Percentiles rank a stretch among this genome's conserved stretches.
These are phyloP conservation scores for Plotosus lineatus DNA, from an alignment of 2,113 vertebrate genomes.

Conservation along the genomic window DNA sequence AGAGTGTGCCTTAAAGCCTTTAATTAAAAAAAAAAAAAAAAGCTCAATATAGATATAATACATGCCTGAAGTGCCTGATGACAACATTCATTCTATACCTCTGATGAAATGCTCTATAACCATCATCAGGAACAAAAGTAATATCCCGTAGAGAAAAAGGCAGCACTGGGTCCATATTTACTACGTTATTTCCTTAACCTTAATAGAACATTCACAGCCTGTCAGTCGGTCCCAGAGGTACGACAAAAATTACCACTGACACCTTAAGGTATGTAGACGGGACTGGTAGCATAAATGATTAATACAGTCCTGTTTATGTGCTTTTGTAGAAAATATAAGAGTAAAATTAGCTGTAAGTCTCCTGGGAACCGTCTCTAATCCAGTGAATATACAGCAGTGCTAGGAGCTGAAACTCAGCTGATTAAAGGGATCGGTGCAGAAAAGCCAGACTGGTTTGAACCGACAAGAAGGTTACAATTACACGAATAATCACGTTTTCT, in stretches of 20 bases:
- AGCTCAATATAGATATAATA: background rate
- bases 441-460: background rate
- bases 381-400: background rate
- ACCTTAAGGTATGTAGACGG: background rate
- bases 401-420: background rate
- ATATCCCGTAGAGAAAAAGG: background rate
- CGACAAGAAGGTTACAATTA: background rate
- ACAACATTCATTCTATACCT: background rate
- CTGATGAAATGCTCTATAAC: background rate
- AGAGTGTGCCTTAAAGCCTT: background rate
- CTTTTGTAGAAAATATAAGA: background rate
- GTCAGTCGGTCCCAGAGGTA: background rate
- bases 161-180: background rate
- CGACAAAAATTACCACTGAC: background rate
- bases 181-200: background rate
- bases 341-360: background rate
- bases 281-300: background rate
- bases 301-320: background rate
- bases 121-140: slow-evolving; percentile 23
- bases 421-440: background rate
- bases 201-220: background rate
- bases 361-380: background rate
- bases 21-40: no score
- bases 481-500: background rate
- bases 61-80: background rate